These are phyloP conservation scores for Myrmecobius fasciatus DNA, from an alignment of 2,113 vertebrate genomes.

Conservation along the genomic window DNA sequence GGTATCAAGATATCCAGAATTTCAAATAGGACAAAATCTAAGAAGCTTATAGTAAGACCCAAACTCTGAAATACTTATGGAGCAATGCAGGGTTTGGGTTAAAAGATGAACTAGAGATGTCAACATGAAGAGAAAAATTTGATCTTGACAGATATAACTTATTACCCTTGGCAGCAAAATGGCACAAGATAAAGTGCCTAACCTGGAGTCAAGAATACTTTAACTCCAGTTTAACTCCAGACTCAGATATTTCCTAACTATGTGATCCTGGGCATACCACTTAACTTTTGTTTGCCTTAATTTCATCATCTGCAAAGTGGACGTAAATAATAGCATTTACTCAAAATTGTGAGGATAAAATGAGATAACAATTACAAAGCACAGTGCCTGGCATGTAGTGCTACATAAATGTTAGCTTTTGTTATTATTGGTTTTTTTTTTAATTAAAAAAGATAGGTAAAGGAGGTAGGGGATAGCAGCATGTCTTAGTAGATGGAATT, in stretches of 20 bases:
- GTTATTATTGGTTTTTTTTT: rapidly evolving
- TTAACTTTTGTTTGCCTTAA: not conserved
- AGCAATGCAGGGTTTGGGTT: not conserved
- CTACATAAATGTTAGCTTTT: not conserved
- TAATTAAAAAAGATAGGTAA: not conserved
- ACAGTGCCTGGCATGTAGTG: rapidly evolving
- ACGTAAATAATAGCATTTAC: not conserved
- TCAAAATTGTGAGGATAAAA: not conserved
- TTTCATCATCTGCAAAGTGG: no score
- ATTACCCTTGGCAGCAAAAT: not conserved
- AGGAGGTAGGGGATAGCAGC: not conserved
- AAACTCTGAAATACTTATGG: not conserved
- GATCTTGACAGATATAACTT: not conserved
- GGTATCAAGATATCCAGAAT: not conserved
- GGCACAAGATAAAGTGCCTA: not conserved
- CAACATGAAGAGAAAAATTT: not conserved
- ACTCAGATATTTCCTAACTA: not conserved
- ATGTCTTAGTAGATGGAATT: not conserved
- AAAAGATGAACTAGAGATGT: not conserved
- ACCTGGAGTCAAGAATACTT: not conserved
- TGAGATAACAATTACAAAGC: not conserved
- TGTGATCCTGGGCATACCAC: not conserved
- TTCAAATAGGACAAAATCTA: not conserved
- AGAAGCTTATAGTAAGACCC: not conserved
- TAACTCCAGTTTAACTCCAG: not conserved